Conservation (phyloP, 2,888 invertebrate genomes). For the Netelia melanura region DNA sequence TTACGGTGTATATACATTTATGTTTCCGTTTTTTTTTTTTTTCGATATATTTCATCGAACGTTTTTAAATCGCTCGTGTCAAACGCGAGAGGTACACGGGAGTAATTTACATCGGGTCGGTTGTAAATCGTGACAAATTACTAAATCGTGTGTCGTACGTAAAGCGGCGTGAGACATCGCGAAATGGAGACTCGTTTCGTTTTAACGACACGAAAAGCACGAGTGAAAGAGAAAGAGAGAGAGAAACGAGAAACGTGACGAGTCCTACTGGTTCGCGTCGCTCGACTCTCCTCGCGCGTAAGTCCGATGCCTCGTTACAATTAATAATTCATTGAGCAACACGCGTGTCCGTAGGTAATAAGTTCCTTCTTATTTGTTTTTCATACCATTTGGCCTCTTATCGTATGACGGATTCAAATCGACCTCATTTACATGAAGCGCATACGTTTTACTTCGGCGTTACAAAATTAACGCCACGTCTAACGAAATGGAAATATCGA, state of each 20-base stretch:
- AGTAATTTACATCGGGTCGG: constrained; percentile 36
- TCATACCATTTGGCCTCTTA: not conserved
- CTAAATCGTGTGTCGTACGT: constrained; percentile 43
- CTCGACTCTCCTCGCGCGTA: constrained; percentile 23
- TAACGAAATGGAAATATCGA: no score
- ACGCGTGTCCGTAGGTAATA: constrained; percentile 48
- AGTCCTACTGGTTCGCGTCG: constrained; percentile 30
- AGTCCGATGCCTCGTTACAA: constrained; percentile 65
- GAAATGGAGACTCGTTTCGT: constrained; percentile 23
- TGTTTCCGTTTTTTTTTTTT: not conserved
- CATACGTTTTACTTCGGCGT: not conserved
- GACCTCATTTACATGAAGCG: not conserved
- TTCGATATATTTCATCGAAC: not conserved
- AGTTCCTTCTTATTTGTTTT: constrained; percentile 12
- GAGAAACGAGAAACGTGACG: constrained; percentile 12
- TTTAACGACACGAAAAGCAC: constrained; percentile 22
- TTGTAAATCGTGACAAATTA: constrained; percentile 61
- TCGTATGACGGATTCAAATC: not conserved
- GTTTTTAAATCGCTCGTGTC: not conserved
- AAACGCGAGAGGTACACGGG: constrained; percentile 25
- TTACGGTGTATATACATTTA: constrained; percentile 27
- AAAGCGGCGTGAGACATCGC: constrained; percentile 24
- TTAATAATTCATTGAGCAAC: constrained; percentile 76
- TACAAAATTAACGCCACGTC: not conserved
- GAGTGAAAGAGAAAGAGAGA: not conserved